Conservation (phyloP, 2,113 vertebrate species). For the Empidonax traillii region DNA sequence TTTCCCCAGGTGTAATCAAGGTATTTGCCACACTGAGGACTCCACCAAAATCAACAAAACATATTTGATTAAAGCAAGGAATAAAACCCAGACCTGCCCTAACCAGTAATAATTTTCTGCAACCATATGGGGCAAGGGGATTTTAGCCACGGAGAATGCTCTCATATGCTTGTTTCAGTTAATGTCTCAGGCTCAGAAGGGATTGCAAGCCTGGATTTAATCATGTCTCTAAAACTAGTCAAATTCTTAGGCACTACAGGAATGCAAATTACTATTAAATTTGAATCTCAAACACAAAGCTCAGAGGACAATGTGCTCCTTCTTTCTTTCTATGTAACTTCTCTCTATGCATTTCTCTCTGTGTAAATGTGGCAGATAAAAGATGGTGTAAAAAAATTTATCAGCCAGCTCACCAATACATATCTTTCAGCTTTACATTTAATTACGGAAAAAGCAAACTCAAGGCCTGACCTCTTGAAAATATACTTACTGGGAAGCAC, state of each 20-base stretch:
- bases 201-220: constrained; percentile 9
- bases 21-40: neutral
- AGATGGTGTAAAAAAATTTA: neutral
- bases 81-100: neutral
- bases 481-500: neutral
- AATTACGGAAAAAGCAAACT: neutral
- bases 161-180: neutral
- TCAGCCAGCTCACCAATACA: neutral
- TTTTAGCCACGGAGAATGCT: neutral
- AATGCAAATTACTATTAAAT: constrained; percentile 10
- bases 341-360: neutral
- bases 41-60: neutral
- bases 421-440: neutral
- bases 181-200: neutral
- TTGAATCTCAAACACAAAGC: neutral
- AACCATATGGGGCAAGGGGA: neutral
- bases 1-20: neutral
- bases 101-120: neutral
- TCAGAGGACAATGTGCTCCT: neutral
- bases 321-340: neutral
- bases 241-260: neutral
- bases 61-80: neutral
- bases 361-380: neutral
- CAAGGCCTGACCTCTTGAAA: neutral
- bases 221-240: constrained; percentile 8